Conservation (phyloP, 1,140 invertebrate genomes). For the Drosophila equinoxialis region DNA sequence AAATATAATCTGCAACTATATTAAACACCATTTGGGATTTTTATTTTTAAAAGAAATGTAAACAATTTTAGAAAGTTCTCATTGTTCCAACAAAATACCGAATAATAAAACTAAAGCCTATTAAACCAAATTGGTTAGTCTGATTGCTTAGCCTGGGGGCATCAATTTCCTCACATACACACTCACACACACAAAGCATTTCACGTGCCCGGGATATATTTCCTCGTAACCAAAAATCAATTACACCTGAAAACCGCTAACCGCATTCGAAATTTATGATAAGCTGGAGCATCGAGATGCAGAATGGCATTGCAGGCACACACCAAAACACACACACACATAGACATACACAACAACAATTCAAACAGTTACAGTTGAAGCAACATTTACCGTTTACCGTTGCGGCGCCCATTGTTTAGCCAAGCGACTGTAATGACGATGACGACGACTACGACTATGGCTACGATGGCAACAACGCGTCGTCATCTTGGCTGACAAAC, state of each 20-base stretch:
- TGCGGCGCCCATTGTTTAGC: conserved; percentile 16
- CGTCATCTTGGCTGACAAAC: conserved; percentile 34
- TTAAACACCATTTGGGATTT: too few relatives aligned
- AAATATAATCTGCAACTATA: too few relatives aligned
- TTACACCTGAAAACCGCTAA: conserved; percentile 4
- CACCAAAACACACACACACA: conserved; percentile 3
- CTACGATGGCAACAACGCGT: conserved; percentile 12
- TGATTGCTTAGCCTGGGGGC: neutral
- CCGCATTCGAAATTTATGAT: conserved; percentile 17
- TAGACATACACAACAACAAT: neutral
- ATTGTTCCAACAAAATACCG: too few relatives aligned
- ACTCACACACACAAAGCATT: neutral
- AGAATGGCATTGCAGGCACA: conserved; percentile 20
- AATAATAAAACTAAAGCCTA: neutral
- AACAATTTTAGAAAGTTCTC: too few relatives aligned
- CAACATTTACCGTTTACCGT: conserved; percentile 24
- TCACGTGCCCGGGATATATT: neutral
- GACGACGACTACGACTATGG: conserved; percentile 15
- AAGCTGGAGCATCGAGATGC: conserved; percentile 5
- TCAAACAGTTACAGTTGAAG: conserved; percentile 6
- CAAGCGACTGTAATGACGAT: conserved; percentile 25
- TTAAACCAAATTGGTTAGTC: neutral
- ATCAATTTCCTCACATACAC: neutral
- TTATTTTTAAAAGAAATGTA: too few relatives aligned
- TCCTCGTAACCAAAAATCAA: conserved; percentile 16